Conservation (phyloP, 2,797 vertebrate species). For the Sphenopsis melanotis region DNA sequence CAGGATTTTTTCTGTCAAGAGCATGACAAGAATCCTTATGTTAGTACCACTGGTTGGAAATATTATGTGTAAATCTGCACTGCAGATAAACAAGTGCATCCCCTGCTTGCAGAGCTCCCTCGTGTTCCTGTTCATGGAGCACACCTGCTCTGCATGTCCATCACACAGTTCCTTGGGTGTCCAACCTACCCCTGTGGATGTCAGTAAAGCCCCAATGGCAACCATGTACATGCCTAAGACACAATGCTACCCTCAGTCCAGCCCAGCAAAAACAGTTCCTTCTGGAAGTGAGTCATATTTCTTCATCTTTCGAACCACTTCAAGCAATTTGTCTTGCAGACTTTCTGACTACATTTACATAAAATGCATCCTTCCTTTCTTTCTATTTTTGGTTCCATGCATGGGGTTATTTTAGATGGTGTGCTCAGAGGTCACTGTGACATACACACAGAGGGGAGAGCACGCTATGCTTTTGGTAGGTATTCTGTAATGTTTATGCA, state of each 20-base stretch:
- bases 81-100: not conserved
- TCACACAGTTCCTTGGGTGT: not conserved
- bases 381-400: constrained; percentile 21
- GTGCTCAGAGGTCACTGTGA: not conserved
- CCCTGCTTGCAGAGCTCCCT: not conserved
- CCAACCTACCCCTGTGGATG: not conserved
- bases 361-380: constrained; percentile 59
- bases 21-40: not conserved
- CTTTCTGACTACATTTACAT: constrained; percentile 48
- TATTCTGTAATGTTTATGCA: not conserved
- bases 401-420: not conserved
- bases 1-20: not conserved
- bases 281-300: constrained; percentile 49
- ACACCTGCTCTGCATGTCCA: not conserved
- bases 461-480: not conserved
- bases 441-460: not conserved
- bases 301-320: constrained; percentile 35
- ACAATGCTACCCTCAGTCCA: not conserved
- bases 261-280: constrained; percentile 4
- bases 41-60: not conserved
- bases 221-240: not conserved
- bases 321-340: constrained; percentile 49
- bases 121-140: accelerated
- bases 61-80: not conserved
- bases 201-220: not conserved